Percentiles rank a stretch among this genome's conserved stretches.
Evolutionary conservation across 2,797 vertebrate genomes (phyloP).

Genomic region (Leptodactylus fallax): DNA sequence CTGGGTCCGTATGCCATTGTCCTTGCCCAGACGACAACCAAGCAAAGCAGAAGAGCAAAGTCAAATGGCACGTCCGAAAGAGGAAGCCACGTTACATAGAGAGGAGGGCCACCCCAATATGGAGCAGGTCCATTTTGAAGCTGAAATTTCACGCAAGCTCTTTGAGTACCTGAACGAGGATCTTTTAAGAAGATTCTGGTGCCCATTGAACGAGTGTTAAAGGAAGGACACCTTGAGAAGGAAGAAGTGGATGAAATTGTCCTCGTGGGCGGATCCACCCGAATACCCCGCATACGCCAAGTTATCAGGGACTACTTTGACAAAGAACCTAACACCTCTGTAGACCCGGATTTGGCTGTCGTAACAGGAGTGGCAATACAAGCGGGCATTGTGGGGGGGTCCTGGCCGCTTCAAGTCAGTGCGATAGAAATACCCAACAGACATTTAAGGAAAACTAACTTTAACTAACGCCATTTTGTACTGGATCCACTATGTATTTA

Average conservation of each 20-base stretch:
- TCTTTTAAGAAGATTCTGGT: slow-evolving; percentile 94
- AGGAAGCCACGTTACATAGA: not conserved
- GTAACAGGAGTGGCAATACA: slow-evolving; percentile 94
- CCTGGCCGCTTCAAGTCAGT: slow-evolving; percentile 97
- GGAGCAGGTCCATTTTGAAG: slow-evolving; percentile 78
- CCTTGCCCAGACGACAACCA: slow-evolving; percentile 70
- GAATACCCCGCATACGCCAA: slow-evolving; percentile 90
- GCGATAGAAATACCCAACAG: slow-evolving; percentile 96
- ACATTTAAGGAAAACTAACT: slow-evolving; percentile 92
- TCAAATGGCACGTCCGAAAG: not conserved
- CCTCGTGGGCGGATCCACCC: slow-evolving; percentile 93
- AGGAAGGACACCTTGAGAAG: slow-evolving; percentile 85
- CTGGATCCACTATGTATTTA: not conserved
- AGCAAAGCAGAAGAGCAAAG: slow-evolving; percentile 25
- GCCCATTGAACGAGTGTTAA: slow-evolving; percentile 87
- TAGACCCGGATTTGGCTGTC: slow-evolving; percentile 95
- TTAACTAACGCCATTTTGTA: slow-evolving; percentile 76
- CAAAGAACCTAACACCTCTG: slow-evolving; percentile 93
- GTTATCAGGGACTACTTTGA: slow-evolving; percentile 91
- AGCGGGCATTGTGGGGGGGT: slow-evolving; percentile 95
- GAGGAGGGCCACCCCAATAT: slow-evolving; percentile 24
- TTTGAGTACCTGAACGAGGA: slow-evolving; percentile 93
- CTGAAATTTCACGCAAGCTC: slow-evolving; percentile 81
- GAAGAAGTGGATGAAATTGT: slow-evolving; percentile 95
- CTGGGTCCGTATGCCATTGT: slow-evolving; percentile 78